These are phyloP conservation scores for Glossophaga mutica DNA, from an alignment of 2,797 vertebrate genomes.

Conservation along the genomic window DNA sequence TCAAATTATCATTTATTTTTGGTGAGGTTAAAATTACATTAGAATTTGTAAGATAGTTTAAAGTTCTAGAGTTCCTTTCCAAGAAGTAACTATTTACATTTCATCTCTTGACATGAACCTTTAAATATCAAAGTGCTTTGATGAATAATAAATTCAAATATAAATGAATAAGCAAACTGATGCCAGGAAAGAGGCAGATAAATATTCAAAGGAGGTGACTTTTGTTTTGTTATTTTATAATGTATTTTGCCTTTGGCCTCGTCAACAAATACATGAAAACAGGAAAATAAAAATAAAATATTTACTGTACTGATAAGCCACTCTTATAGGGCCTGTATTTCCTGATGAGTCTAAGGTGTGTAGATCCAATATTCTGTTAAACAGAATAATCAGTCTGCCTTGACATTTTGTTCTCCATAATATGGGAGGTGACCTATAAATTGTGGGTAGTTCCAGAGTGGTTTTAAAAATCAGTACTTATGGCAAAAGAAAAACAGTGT, in stretches of 20 bases:
- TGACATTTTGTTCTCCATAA: not conserved
- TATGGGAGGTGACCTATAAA: not conserved
- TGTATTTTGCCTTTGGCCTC: slow-evolving; percentile 56
- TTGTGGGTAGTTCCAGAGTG: not conserved
- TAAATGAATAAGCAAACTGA: slow-evolving; percentile 74
- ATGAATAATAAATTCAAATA: slow-evolving; percentile 78
- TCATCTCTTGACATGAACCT: slow-evolving; percentile 60
- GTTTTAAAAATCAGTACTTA: slow-evolving; percentile 36
- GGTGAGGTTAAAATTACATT: not conserved
- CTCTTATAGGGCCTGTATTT: not conserved
- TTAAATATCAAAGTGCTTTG: slow-evolving; percentile 74
- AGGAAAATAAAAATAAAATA: slow-evolving; percentile 56
- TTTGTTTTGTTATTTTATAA: slow-evolving; percentile 64
- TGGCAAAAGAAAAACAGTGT: slow-evolving; percentile 25
- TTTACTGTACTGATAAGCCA: slow-evolving; percentile 10
- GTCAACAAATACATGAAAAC: slow-evolving; percentile 66
- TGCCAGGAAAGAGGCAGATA: slow-evolving; percentile 56
- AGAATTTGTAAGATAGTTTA: slow-evolving; percentile 31
- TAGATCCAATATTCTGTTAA: not conserved
- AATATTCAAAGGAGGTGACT: slow-evolving; percentile 44
- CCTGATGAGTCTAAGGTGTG: not conserved
- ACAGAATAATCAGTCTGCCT: not conserved
- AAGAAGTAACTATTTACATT: slow-evolving; percentile 63
- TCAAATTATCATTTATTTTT: slow-evolving; percentile 11
- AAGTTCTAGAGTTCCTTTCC: slow-evolving; percentile 51